Evolutionary conservation across 1,140 invertebrate genomes (phyloP).

Genomic region (Drosophila asahinai): DNA sequence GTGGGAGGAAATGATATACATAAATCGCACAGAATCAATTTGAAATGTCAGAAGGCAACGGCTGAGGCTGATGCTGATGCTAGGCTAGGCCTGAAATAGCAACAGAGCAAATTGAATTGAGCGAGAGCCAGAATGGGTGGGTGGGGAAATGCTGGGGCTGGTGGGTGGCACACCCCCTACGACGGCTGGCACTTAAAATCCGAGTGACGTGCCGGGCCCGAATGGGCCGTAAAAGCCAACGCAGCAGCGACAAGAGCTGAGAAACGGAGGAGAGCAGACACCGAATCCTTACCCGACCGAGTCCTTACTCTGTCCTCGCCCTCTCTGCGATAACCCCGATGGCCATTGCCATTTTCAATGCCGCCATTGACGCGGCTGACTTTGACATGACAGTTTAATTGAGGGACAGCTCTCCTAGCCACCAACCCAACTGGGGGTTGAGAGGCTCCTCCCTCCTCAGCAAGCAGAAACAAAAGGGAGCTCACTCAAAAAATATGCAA

Average conservation of each 20-base stretch:
- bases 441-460: not conserved
- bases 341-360: slow-evolving; percentile 36
- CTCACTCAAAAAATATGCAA: slow-evolving; percentile 64
- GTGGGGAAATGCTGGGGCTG: not conserved
- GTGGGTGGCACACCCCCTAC: not conserved
- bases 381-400: slow-evolving; percentile 83
- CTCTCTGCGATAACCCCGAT: slow-evolving; percentile 16
- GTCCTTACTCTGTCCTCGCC: not conserved
- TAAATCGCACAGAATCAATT: slow-evolving; percentile 52
- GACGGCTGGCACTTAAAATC: slow-evolving; percentile 40
- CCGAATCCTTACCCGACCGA: not conserved
- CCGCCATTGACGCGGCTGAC: slow-evolving; percentile 62
- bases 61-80: slow-evolving; percentile 10
- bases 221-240: slow-evolving; percentile 38
- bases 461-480: slow-evolving; percentile 13
- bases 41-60: slow-evolving; percentile 60
- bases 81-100: slow-evolving; percentile 41
- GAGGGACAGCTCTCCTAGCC: slow-evolving; percentile 48
- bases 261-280: not conserved
- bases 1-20: slow-evolving; percentile 42
- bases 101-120: slow-evolving; percentile 59
- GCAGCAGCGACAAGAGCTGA: slow-evolving; percentile 17
- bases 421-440: not conserved
- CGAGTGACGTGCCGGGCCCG: slow-evolving; percentile 41
- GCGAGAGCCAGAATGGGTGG: slow-evolving; percentile 1